Evolutionary conservation across 2,113 vertebrate genomes (phyloP), one percentile per base, ranked within the genome.

Genomic region (Eurystomus gularis): DNA sequence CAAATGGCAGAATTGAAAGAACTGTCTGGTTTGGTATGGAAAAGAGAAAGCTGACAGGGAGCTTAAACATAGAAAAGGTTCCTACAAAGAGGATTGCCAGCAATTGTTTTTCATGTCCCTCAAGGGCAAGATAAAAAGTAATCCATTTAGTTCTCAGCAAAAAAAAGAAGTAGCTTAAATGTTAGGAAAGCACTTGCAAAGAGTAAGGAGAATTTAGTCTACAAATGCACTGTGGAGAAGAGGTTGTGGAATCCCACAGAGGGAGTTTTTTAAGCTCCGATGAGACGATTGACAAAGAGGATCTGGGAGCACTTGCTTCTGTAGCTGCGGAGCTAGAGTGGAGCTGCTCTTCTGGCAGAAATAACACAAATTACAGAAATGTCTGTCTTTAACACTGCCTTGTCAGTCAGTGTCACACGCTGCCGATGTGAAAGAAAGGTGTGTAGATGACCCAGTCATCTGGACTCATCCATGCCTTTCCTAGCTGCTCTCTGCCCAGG

Each of bases 81-180:
- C 84, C 72, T 80, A 72, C 65, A 70, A 72, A 91, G 73, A 72
- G 58, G 90, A 85, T 76, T 80, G 66, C 13, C 73, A 85, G 62
- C 66, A 46, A 80, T 90, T 96, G 93, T 96, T 97, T 93, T 82
- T 81, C 72, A 40, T 48, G 81, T 95, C 86, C 69, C 89, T 89
- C 83, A 93, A 94, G 89, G 81, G 89, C 91, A 64, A 94, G 93
- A 79, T 89, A 84, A 89, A 96, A 96, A 96, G 69, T 96, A 91
- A 94, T 84, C 91, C 69, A 49, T 95, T 93, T 97, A 86, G 48
- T 81, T 91, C 57, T 60, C 52, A 46, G n/a, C 0, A 39, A 33
- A 65, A 23, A 48, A 46, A 23, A 76, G 14, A 40, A 79, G 39
- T 28, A 23, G 25, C 51, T 88, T 91, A 89, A 75, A 91, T 78